Conservation (phyloP, 2,888 invertebrate genomes). For the Mellilla xanthometata region DNA sequence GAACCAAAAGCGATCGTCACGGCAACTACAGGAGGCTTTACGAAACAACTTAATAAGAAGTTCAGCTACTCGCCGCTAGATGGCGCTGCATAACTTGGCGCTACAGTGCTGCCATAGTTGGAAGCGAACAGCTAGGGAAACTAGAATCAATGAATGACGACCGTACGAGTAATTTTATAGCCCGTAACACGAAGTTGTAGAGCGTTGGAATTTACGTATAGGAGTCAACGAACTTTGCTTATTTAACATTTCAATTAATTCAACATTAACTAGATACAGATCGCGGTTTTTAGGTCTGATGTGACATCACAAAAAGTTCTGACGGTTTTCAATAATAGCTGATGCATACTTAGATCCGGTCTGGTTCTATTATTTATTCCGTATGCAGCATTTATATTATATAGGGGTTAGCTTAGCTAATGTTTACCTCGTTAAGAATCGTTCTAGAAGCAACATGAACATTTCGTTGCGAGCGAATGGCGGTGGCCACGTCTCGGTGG, state of each 20-base stretch:
- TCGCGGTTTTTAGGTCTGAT: constrained; percentile 26
- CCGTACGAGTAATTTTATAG: constrained; percentile 55
- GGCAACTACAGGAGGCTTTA: constrained; percentile 52
- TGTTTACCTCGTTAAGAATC: background rate
- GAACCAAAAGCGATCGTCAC: constrained; percentile 22
- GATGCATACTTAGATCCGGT: background rate
- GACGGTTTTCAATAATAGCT: constrained; percentile 13
- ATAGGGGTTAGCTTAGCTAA: background rate
- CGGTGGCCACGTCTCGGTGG: background rate
- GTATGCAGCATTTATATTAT: background rate
- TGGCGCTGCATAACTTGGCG: constrained; percentile 47
- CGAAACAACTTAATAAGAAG: constrained; percentile 38
- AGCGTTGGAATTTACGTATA: constrained; percentile 59
- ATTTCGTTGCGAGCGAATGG: constrained; percentile 8
- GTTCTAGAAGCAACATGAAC: no score
- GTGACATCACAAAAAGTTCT: constrained; percentile 27
- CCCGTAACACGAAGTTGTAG: constrained; percentile 52
- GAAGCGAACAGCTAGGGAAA: constrained; percentile 43
- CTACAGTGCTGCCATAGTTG: constrained; percentile 49
- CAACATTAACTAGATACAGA: constrained; percentile 22
- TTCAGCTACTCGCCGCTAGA: constrained; percentile 70
- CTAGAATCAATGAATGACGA: constrained; percentile 67
- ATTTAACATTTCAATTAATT: constrained; percentile 33
- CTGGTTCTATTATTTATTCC: constrained; percentile 1
- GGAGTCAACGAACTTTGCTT: constrained; percentile 68